Percentiles rank a stretch among this genome's conserved stretches.
These are phyloP conservation scores for Epistrophe grossulariae DNA, from an alignment of 2,888 invertebrate species.

Conservation along the genomic window DNA sequence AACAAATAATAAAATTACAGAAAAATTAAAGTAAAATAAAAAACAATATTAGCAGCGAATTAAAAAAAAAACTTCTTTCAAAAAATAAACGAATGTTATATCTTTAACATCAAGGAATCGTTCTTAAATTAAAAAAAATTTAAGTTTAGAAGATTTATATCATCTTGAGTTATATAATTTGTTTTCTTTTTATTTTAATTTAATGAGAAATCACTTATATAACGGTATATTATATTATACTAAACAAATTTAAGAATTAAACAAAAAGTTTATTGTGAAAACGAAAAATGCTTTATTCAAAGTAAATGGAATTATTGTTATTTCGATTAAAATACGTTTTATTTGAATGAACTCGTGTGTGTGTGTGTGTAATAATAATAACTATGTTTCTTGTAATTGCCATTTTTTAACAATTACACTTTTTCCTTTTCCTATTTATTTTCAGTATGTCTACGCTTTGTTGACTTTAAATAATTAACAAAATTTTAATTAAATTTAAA, in stretches of 20 bases:
- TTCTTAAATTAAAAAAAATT: slow-evolving; percentile 49
- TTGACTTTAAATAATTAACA: slow-evolving; percentile 73
- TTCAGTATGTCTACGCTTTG: slow-evolving; percentile 57
- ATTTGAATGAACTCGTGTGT: slow-evolving; percentile 39
- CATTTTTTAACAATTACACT: slow-evolving; percentile 36
- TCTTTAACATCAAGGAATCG: slow-evolving; percentile 53
- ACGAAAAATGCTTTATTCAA: slow-evolving; percentile 44
- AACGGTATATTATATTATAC: slow-evolving; percentile 54
- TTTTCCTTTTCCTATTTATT: slow-evolving; percentile 24
- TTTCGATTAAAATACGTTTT: slow-evolving; percentile 53
- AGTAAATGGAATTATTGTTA: slow-evolving; percentile 69
- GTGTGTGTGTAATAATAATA: slow-evolving; percentile 31
- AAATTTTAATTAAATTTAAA: slow-evolving; percentile 67
- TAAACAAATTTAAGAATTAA: slow-evolving; percentile 46
- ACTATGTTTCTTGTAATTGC: slow-evolving; percentile 45
- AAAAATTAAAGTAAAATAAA: slow-evolving; percentile 55
- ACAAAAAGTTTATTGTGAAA: slow-evolving; percentile 38
- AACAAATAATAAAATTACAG: slow-evolving; percentile 75
- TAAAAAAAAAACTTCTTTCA: slow-evolving; percentile 59
- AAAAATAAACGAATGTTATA: slow-evolving; percentile 52
- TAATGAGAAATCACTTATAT: slow-evolving; percentile 63
- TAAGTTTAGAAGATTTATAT: slow-evolving; percentile 47
- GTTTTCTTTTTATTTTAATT: slow-evolving; percentile 27
- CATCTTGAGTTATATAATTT: slow-evolving; percentile 41
- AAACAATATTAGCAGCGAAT: slow-evolving; percentile 66